Base-by-base conservation (phyloP, 2,113 vertebrate genomes). In the Podilymbus podiceps region DNA sequence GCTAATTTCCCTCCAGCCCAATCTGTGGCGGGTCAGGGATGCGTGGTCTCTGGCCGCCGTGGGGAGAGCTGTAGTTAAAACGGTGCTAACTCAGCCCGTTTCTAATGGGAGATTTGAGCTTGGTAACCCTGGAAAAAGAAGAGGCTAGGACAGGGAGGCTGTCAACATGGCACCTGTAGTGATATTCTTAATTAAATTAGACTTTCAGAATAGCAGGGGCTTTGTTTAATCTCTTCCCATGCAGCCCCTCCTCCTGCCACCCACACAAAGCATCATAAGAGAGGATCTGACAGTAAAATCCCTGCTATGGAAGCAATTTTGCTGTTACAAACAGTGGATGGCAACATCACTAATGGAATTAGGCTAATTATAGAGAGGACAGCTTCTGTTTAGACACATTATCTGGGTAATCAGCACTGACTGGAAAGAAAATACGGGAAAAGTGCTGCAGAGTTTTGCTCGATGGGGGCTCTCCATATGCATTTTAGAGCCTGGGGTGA, bases 321-420 rank as follows among this genome's bases (percentile, higher is more conserved):
- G 96, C 96, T 96, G 94, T 96, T 97, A 95, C 96, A 97, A 97
- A 97, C 97, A 96, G 95, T 92, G 97, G 97, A 97, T 97, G 96
- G 97, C 97, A 97, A 97, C 97, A 97, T 97, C 96, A 95, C 97
- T 97, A 97, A 97, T 97, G 97, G 96, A 97, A 97, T 97, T 97
- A 97, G 96, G 97, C 96, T 97, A 97, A 97, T 97, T 97, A 97
- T 97, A 97, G 97, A 97, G 97, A 97, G 96, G 97, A 97, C 97
- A 97, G 97, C 97, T 97, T 97, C 97, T 97, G 97, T 97, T 97
- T 97, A 97, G 97, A 97, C 97, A 97, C 95, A 96, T 97, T 97
- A 97, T 97, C 97, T 97, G 96, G 95, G 94, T 97, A 97, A 97
- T 97, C 97, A 97, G 96, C 96, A 97, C 72, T 93, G 97, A 97